phyloP scores from a whole-genome alignment of 2,113 vertebrate species.

The Rhabdomys dilectus region DNA sequence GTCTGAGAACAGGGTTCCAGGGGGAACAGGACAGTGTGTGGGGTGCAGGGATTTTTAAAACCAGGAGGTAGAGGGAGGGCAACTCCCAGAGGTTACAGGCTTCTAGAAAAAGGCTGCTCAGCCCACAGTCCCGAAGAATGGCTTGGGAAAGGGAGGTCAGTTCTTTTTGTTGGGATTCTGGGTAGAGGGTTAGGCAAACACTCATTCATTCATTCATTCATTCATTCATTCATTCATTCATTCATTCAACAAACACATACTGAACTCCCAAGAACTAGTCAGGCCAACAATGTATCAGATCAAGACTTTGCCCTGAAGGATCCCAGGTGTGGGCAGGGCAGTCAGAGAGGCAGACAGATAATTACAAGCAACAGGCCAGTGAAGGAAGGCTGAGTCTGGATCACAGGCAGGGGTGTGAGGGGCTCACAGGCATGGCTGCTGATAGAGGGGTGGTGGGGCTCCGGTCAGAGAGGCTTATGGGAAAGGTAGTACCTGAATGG shows the following conservation, averaged over 20 bases:
- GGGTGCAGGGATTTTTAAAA: neutral
- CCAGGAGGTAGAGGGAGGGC: neutral
- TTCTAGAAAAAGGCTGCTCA: neutral
- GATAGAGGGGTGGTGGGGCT: neutral
- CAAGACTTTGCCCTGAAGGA: neutral
- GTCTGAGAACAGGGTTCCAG: neutral
- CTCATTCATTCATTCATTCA: neutral
- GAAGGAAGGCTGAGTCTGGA: fast-evolving
- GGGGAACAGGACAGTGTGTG: fast-evolving
- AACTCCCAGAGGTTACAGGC: neutral
- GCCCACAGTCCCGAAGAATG: fast-evolving
- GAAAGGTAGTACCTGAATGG: neutral
- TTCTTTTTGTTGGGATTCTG: neutral
- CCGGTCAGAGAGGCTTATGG: neutral
- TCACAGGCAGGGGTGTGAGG: neutral
- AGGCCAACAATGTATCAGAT: neutral
- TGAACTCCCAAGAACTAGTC: neutral
- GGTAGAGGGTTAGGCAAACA: neutral
- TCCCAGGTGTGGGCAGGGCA: neutral
- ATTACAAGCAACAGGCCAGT: neutral
- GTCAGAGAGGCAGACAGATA: neutral
- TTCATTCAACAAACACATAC: neutral
- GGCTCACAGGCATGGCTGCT: fast-evolving
- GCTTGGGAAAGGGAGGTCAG: neutral
- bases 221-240: neutral